Conservation (phyloP, 2,113 vertebrate genomes). For the Plectropomus leopardus region DNA sequence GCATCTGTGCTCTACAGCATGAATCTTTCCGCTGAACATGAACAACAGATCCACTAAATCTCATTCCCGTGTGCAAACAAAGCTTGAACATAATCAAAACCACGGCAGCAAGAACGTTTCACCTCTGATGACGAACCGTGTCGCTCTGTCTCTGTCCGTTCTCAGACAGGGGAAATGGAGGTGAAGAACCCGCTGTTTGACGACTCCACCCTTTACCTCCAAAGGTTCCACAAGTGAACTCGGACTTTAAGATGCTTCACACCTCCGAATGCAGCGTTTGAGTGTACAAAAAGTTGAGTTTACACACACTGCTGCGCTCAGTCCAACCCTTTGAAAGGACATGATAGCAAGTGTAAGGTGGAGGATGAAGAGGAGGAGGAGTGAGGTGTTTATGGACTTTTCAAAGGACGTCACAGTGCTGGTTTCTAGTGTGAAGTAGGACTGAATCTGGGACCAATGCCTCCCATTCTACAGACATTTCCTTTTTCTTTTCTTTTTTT, state of each 20-base stretch:
- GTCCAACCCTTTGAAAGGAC: slow-evolving; percentile 19
- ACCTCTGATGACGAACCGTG: neutral
- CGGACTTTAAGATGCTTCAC: neutral
- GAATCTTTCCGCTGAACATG: too few relatives aligned
- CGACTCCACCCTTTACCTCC: slow-evolving; percentile 87
- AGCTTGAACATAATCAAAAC: too few relatives aligned
- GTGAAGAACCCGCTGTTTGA: slow-evolving; percentile 96
- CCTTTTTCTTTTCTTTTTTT: slow-evolving; percentile 8
- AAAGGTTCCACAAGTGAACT: slow-evolving; percentile 82
- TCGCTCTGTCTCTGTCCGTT: slow-evolving; percentile 21
- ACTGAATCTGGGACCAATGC: slow-evolving; percentile 45
- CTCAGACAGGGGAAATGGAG: slow-evolving; percentile 96
- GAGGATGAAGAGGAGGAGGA: slow-evolving; percentile 6
- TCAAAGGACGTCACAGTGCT: neutral
- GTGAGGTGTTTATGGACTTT: neutral
- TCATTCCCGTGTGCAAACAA: too few relatives aligned
- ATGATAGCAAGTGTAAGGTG: neutral
- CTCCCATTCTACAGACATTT: neutral
- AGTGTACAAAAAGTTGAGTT: slow-evolving; percentile 26
- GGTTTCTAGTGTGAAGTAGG: slow-evolving; percentile 1
- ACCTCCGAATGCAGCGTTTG: slow-evolving; percentile 9
- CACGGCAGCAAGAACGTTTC: neutral
- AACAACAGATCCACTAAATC: too few relatives aligned
- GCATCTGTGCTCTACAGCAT: too few relatives aligned
- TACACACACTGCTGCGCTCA: slow-evolving; percentile 31